Evolutionary conservation across 1,140 invertebrate species (phyloP).

Genomic region (Oncopeltus fasciatus): DNA sequence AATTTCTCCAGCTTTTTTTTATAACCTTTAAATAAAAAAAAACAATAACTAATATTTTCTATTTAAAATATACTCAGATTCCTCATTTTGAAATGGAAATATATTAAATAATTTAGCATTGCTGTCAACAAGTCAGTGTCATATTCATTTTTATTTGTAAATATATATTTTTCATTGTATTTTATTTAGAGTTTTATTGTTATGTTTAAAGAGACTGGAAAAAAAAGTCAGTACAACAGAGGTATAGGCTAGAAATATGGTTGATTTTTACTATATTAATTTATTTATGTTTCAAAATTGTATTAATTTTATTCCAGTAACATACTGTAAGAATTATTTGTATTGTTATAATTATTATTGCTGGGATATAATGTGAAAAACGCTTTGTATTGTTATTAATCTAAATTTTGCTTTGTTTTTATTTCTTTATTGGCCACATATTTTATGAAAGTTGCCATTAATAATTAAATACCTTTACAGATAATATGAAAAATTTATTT

Average conservation of each 20-base stretch:
- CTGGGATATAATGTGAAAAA: conserved; percentile 14
- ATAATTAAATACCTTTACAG: conserved; percentile 8
- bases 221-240: conserved; percentile 9
- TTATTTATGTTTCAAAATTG: conserved; percentile 10
- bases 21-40: too few relatives aligned
- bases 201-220: neutral
- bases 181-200: neutral
- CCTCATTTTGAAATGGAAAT: neutral
- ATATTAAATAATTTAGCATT: neutral
- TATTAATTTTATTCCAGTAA: conserved; percentile 10
- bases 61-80: neutral
- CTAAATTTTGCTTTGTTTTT: conserved; percentile 12
- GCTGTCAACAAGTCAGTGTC: neutral
- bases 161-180: neutral
- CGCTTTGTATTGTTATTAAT: conserved; percentile 15
- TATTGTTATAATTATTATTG: too few relatives aligned
- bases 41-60: neutral
- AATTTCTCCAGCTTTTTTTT: too few relatives aligned
- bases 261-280: conserved; percentile 7
- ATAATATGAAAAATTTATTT: too few relatives aligned
- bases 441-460: conserved; percentile 17
- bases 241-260: neutral
- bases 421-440: conserved; percentile 12
- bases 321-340: too few relatives aligned
- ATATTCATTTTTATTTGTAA: neutral